These are phyloP conservation scores for Polyommatus iphigenia DNA, from an alignment of 2,888 invertebrate genomes.

Conservation along the genomic window DNA sequence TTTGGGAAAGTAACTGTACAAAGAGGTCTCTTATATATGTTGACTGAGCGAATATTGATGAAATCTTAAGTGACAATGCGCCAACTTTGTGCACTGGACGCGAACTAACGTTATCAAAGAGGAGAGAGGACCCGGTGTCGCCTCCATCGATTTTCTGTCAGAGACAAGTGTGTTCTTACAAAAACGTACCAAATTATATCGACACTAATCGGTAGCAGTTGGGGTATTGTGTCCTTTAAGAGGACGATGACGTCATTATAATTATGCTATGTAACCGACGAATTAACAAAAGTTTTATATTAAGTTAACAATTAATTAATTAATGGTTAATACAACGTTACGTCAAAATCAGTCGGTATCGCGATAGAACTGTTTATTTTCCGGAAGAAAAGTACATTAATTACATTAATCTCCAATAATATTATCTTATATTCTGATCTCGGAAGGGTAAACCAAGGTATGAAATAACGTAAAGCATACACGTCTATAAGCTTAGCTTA, in stretches of 20 bases:
- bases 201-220: background rate
- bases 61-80: conserved; percentile 53
- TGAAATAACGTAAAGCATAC: background rate
- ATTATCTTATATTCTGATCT: background rate
- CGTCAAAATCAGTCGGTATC: too few species aligned
- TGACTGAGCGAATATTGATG: conserved; percentile 47
- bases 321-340: too few species aligned
- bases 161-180: background rate
- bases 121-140: conserved; percentile 39
- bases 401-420: background rate
- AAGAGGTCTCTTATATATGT: background rate
- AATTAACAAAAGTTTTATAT: background rate
- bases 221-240: background rate
- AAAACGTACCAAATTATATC: background rate
- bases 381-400: background rate
- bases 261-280: background rate
- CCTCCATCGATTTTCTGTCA: conserved; percentile 8
- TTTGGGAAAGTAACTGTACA: background rate
- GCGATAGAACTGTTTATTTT: too few species aligned
- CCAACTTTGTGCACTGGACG: conserved; percentile 64
- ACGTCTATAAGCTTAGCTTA: background rate
- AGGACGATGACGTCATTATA: too few species aligned
- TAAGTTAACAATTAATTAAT: too few species aligned
- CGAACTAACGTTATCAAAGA: conserved; percentile 62
- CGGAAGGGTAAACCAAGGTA: background rate